Base-by-base conservation (phyloP, 2,113 vertebrate genomes). In the Corythornis cristatus region DNA sequence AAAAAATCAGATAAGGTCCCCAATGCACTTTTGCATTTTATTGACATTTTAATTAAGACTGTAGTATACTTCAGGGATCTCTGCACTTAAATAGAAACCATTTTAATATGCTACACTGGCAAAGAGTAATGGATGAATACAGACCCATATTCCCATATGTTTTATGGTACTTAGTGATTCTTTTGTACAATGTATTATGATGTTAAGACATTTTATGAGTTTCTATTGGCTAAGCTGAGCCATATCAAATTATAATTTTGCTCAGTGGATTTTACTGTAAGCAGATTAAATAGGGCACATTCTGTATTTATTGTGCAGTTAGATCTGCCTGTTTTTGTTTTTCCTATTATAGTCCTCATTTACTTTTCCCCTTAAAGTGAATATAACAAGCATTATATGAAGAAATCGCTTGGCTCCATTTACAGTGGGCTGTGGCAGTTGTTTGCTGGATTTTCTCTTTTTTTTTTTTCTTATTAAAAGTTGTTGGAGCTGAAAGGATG, bases 31-130 rank as follows among this genome's bases (percentile, higher is more conserved):
- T 96, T 87, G 96, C 95, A 97, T 96, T 97, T 97, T 97, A 97
- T 92, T 98, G 97, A 98, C 97, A 97, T 98, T 98, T 98, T 98
- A 98, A 98, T 98, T 98, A 98, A 97, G 97, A 94, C 96, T 78
- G 88, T 93, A 95, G 92, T 97, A 96, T 97, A 96, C 98, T 97
- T 97, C 62, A 76, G 98, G 98, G 98, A 98, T 93, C 91, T 95
- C 95, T 91, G 95, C 96, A 97, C 97, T 98, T 97, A 97, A 97
- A 97, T 94, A 94, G 97, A 97, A 97, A 98, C 97, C 97, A 96
- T 97, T 98, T 98, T 97, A 98, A 97, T 98, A 98, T 96, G 97
- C 97, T 96, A 94, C 97, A 95, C 94, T 94, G 74, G 94, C 88
- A 94, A 88, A 96, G 95, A 97, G 95, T 96, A 95, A 86, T 96